A percentile compares a stretch with the other conserved stretches of the same genome.
Evolutionary conservation across 2,888 invertebrate species (phyloP).

Genomic region (Hesperia comma): DNA sequence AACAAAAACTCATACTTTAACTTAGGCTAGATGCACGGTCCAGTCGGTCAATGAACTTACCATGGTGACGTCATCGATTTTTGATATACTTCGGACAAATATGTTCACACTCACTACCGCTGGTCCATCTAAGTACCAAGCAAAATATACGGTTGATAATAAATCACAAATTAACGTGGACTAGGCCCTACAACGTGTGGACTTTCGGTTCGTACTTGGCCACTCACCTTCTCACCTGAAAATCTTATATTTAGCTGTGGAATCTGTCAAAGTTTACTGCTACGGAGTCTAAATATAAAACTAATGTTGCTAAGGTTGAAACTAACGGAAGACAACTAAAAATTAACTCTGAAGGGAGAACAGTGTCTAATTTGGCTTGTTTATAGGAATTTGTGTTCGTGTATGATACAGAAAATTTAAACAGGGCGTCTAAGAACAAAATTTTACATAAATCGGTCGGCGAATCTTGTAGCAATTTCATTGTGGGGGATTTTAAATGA

Average conservation of each 20-base stretch:
- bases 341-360: slow-evolving; percentile 53
- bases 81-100: slow-evolving; percentile 99
- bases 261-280: slow-evolving; percentile 28
- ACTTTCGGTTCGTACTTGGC: slow-evolving; percentile 40
- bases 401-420: slow-evolving; percentile 48
- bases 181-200: slow-evolving; percentile 62
- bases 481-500: slow-evolving; percentile 26
- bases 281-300: slow-evolving; percentile 40
- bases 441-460: slow-evolving; percentile 38
- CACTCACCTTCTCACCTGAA: slow-evolving; percentile 64
- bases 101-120: slow-evolving; percentile 98
- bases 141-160: slow-evolving; percentile 75
- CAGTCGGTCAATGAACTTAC: slow-evolving; percentile 89
- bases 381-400: slow-evolving; percentile 82
- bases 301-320: slow-evolving; percentile 29
- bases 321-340: slow-evolving; percentile 41
- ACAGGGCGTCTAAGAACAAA: slow-evolving; percentile 33
- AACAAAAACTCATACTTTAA: slow-evolving; percentile 59
- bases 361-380: slow-evolving; percentile 65
- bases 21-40: slow-evolving; percentile 70
- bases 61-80: slow-evolving; percentile 99
- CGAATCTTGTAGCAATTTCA: slow-evolving; percentile 38
- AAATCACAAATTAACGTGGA: slow-evolving; percentile 57
- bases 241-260: slow-evolving; percentile 49
- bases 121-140: slow-evolving; percentile 91